Percentiles rank a stretch among this genome's conserved stretches.
These are phyloP conservation scores for Ditylenchus dipsaci DNA, from an alignment of 1,140 invertebrate genomes.

Conservation along the genomic window DNA sequence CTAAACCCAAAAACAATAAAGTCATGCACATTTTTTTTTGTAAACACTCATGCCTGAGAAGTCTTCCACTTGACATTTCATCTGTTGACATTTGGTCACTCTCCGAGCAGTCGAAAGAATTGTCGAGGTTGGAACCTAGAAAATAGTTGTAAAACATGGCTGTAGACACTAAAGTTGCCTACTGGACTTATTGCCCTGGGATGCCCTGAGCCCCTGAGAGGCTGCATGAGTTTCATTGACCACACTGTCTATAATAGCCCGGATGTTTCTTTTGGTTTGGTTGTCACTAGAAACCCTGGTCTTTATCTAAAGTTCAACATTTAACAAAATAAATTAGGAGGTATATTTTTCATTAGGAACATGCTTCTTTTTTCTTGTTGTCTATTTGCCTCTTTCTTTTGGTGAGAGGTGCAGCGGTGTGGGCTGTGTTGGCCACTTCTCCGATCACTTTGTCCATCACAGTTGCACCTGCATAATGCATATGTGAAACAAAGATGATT, in stretches of 20 bases:
- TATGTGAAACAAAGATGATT: background rate
- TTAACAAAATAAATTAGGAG: no score
- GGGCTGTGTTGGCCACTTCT: slow-evolving; percentile 1
- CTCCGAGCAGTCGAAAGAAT: no score
- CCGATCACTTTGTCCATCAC: background rate
- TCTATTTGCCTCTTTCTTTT: background rate
- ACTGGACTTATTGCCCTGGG: background rate
- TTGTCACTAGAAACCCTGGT: background rate
- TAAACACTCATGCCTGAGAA: no score
- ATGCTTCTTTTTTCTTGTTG: slow-evolving; percentile 3
- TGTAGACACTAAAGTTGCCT: background rate
- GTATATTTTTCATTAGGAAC: no score
- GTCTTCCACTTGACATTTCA: no score
- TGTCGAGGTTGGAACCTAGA: no score
- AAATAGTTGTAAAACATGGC: no score
- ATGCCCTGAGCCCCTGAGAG: background rate
- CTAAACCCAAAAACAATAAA: background rate
- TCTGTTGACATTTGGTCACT: no score
- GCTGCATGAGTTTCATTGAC: slow-evolving; percentile 15
- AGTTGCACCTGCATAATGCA: background rate
- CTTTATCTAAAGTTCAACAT: no score
- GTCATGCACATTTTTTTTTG: no score
- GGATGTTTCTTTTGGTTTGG: slow-evolving; percentile 17
- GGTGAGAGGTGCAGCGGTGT: background rate
- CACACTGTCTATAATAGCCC: slow-evolving; percentile 25